phyloP scores from a whole-genome alignment of 2,888 invertebrate genomes.

The Rhimphoctona megacephalus region DNA sequence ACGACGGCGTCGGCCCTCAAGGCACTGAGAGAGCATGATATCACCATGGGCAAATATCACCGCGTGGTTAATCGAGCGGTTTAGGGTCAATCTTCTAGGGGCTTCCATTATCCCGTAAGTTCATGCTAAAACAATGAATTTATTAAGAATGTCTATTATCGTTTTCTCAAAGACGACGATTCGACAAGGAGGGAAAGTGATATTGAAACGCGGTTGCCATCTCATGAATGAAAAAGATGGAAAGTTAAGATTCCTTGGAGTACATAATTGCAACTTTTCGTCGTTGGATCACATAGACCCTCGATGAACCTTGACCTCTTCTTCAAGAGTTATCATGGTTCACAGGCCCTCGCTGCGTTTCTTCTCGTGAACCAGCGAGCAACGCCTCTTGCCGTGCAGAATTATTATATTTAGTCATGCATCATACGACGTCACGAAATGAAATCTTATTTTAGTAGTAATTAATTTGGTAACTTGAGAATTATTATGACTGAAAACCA shows the following conservation, averaged over 20 bases:
- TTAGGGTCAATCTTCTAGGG: conserved; percentile 71
- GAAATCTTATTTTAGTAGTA: conserved; percentile 26
- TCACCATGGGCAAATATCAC: conserved; percentile 74
- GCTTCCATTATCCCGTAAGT: conserved; percentile 61
- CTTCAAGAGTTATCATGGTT: conserved; percentile 69
- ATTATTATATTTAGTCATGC: conserved; percentile 46
- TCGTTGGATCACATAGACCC: conserved; percentile 39
- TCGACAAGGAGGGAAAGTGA: not conserved
- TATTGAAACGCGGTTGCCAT: conserved; percentile 2
- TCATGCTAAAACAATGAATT: conserved; percentile 26
- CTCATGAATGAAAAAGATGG: not conserved
- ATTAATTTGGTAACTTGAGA: conserved; percentile 22
- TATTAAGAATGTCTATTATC: conserved; percentile 35
- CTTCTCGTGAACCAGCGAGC: conserved; percentile 54
- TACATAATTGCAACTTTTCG: conserved; percentile 62
- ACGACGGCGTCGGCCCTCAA: conserved; percentile 33
- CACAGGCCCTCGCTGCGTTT: conserved; percentile 48
- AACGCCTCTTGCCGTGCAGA: conserved; percentile 31
- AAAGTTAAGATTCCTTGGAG: conserved; percentile 22
- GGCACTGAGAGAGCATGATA: conserved; percentile 58
- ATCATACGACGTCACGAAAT: conserved; percentile 16
- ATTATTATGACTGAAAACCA: not conserved
- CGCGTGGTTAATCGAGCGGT: conserved; percentile 74
- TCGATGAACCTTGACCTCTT: conserved; percentile 52
- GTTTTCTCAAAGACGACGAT: conserved; percentile 8